phyloP scores from a whole-genome alignment of 2,888 invertebrate species.

The Argyresthia albistria region DNA sequence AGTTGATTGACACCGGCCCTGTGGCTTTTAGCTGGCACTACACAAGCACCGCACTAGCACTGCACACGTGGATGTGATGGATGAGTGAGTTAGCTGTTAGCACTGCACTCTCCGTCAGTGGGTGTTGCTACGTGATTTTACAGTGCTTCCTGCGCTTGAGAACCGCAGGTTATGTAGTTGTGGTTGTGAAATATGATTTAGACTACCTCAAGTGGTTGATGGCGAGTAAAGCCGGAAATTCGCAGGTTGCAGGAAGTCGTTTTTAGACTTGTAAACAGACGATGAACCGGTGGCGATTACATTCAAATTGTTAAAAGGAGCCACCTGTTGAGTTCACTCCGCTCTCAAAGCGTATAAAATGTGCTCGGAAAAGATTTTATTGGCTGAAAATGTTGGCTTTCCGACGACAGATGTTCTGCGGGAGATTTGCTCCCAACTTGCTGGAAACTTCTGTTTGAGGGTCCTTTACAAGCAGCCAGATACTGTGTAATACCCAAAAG shows the following conservation, averaged over 20 bases:
- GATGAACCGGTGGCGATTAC: constrained; percentile 49
- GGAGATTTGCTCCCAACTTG: constrained; percentile 36
- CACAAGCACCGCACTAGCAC: neutral
- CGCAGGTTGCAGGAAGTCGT: neutral
- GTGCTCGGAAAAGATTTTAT: constrained; percentile 58
- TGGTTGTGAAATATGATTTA: neutral
- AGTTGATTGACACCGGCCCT: constrained; percentile 38
- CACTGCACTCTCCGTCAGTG: neutral
- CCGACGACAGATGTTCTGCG: constrained; percentile 46
- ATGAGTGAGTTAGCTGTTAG: no score
- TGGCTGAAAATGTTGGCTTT: constrained; percentile 40
- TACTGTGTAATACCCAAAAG: constrained; percentile 26
- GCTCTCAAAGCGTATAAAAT: constrained; percentile 25
- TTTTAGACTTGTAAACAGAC: constrained; percentile 15
- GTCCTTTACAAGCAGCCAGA: constrained; percentile 31
- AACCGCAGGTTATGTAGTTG: neutral
- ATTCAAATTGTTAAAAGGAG: constrained; percentile 54
- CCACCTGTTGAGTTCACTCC: constrained; percentile 56
- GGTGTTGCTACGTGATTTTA: neutral
- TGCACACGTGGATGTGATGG: no score
- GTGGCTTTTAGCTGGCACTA: constrained; percentile 27
- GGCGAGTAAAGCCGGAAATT: neutral
- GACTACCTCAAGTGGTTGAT: no score
- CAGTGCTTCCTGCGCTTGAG: neutral
- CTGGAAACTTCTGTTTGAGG: constrained; percentile 40